Evolutionary conservation across 2,797 vertebrate species (phyloP).

Genomic region (Australoheros facetus): DNA sequence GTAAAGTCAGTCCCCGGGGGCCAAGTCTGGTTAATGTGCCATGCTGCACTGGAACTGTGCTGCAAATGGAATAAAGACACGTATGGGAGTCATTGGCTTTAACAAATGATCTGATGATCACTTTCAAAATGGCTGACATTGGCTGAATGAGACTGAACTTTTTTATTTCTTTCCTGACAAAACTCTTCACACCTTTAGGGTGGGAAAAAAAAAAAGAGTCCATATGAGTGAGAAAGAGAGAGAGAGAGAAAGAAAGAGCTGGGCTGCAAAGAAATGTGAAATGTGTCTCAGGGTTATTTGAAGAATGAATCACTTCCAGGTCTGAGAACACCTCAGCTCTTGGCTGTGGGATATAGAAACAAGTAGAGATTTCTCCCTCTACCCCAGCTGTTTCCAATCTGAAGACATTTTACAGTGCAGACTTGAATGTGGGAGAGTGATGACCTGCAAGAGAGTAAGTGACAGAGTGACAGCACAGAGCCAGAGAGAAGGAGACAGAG

Average conservation of each 20-base stretch:
- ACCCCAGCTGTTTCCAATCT: constrained; percentile 72
- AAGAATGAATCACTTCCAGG: constrained; percentile 72
- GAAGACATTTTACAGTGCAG: constrained; percentile 63
- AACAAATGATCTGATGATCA: constrained; percentile 81
- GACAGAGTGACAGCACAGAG: constrained; percentile 73
- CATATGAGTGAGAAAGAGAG: constrained; percentile 20
- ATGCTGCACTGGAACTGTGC: constrained; percentile 78
- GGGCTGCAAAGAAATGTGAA: constrained; percentile 46
- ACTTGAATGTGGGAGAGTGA: constrained; percentile 70
- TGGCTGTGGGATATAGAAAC: constrained; percentile 32
- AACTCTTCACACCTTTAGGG: constrained; percentile 63
- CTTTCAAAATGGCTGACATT: constrained; percentile 77
- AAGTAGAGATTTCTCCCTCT: constrained; percentile 43
- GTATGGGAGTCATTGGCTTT: constrained; percentile 75
- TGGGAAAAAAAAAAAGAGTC: constrained; percentile 27
- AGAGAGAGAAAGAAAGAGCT: constrained; percentile 14
- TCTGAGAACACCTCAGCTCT: constrained; percentile 57
- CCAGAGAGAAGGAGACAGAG: constrained; percentile 52
- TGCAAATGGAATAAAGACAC: constrained; percentile 82
- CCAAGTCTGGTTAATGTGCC: constrained; percentile 86
- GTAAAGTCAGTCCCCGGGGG: constrained; percentile 77
- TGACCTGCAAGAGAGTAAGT: constrained; percentile 71
- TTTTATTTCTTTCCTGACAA: constrained; percentile 48
- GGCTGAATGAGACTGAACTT: constrained; percentile 62
- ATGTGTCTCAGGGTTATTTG: constrained; percentile 69